phyloP scores from a whole-genome alignment of 1,140 invertebrate species.

The Pygmarrhopalites habei region DNA sequence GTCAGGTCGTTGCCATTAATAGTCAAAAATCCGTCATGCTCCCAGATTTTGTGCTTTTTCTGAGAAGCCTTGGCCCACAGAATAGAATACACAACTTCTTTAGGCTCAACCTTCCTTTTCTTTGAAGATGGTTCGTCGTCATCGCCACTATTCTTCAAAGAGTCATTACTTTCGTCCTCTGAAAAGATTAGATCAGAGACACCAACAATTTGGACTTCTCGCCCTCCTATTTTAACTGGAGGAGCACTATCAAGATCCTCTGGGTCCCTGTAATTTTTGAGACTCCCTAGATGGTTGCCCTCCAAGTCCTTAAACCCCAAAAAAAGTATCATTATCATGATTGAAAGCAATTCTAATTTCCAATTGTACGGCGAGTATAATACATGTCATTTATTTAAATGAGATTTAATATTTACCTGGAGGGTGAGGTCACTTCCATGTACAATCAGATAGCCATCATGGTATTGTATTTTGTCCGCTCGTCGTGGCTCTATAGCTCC shows the following conservation, averaged over 20 bases:
- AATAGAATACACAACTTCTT: conserved; percentile 46
- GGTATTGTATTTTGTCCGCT: no score
- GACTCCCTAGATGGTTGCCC: conserved; percentile 49
- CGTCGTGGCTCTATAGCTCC: no score
- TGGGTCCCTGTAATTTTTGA: conserved; percentile 47
- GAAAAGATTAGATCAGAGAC: not conserved
- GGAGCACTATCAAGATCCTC: conserved; percentile 49
- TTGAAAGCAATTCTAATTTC: not conserved
- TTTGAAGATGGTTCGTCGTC: not conserved
- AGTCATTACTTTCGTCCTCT: not conserved
- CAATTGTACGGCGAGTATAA: no score
- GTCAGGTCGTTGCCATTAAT: conserved; percentile 49
- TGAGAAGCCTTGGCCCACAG: conserved; percentile 61
- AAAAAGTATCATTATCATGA: no score
- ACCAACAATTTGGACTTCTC: conserved; percentile 56
- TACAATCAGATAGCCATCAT: no score
- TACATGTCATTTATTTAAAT: no score
- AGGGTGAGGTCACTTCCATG: no score
- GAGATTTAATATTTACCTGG: no score
- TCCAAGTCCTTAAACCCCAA: conserved; percentile 48
- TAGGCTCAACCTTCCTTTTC: not conserved
- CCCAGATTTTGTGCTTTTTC: conserved; percentile 69
- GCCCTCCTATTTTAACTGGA: conserved; percentile 54
- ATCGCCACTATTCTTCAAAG: no score
- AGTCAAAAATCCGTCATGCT: conserved; percentile 60